Evolutionary conservation across 2,888 invertebrate genomes (phyloP).

Genomic region (Caradrina kadenii): DNA sequence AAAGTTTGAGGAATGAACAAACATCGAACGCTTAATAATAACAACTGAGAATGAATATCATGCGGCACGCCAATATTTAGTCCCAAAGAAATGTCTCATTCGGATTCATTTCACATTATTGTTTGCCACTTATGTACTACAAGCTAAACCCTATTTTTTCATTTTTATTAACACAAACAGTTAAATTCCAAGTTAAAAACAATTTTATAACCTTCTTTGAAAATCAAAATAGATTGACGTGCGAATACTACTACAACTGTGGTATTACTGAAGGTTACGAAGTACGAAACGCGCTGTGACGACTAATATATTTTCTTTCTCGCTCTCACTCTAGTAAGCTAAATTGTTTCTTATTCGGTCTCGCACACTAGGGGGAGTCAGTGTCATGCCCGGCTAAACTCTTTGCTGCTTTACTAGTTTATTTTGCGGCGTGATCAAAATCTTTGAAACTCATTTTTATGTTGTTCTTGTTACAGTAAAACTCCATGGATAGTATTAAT

Average conservation of each 20-base stretch:
- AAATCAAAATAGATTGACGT: conserved; percentile 4
- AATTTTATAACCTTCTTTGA: conserved; percentile 20
- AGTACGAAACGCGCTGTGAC: conserved; percentile 2
- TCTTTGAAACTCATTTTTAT: background rate
- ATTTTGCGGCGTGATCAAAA: background rate
- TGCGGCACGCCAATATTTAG: conserved; percentile 1
- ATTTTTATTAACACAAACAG: background rate
- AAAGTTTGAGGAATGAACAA: conserved; percentile 13
- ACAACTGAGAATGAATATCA: conserved; percentile 5
- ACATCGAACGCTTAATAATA: conserved; percentile 2
- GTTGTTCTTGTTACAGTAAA: background rate
- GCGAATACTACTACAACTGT: conserved; percentile 1
- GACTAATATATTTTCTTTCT: conserved; percentile 16
- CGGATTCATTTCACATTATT: conserved; percentile 7
- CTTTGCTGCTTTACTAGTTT: background rate
- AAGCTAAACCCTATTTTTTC: background rate
- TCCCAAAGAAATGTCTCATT: conserved; percentile 10
- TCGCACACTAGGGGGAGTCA: conserved; percentile 13
- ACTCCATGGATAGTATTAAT: conserved; percentile 4
- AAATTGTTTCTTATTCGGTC: conserved; percentile 23
- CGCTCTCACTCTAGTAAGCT: conserved; percentile 1
- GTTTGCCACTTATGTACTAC: background rate
- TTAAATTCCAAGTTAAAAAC: conserved; percentile 10
- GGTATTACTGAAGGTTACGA: conserved; percentile 23
- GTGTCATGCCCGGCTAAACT: background rate